These are phyloP conservation scores for Metopolophium dirhodum DNA, from an alignment of 1,140 invertebrate genomes.

Conservation along the genomic window DNA sequence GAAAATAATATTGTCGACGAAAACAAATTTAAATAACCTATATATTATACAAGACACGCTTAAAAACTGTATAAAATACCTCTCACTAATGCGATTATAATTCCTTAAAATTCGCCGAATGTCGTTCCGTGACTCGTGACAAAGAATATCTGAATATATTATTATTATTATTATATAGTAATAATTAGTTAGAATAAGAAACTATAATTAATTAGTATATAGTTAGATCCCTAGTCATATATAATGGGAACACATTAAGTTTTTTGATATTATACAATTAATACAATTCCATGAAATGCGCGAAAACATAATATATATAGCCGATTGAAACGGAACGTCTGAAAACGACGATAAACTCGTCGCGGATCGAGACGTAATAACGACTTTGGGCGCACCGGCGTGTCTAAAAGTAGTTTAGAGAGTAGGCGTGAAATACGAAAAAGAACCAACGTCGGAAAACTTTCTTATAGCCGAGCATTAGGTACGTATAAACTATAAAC, in stretches of 20 bases:
- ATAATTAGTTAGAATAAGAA: no score
- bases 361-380: background rate
- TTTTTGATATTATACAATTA: conserved; percentile 27
- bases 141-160: background rate
- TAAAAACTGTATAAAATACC: conserved; percentile 12
- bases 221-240: no score
- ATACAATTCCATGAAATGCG: background rate
- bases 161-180: background rate
- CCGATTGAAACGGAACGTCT: background rate
- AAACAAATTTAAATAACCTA: conserved; percentile 8
- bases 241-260: no score
- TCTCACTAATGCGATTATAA: background rate
- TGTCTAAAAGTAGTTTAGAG: background rate
- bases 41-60: background rate
- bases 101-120: background rate
- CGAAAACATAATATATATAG: background rate
- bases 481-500: background rate
- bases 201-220: no score
- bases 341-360: background rate
- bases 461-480: background rate
- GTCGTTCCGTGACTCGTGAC: background rate
- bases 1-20: background rate
- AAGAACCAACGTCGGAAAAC: background rate
- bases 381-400: background rate
- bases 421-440: conserved; percentile 17